Evolutionary conservation across 2,797 vertebrate species (phyloP).

Genomic region (Catharus ustulatus): DNA sequence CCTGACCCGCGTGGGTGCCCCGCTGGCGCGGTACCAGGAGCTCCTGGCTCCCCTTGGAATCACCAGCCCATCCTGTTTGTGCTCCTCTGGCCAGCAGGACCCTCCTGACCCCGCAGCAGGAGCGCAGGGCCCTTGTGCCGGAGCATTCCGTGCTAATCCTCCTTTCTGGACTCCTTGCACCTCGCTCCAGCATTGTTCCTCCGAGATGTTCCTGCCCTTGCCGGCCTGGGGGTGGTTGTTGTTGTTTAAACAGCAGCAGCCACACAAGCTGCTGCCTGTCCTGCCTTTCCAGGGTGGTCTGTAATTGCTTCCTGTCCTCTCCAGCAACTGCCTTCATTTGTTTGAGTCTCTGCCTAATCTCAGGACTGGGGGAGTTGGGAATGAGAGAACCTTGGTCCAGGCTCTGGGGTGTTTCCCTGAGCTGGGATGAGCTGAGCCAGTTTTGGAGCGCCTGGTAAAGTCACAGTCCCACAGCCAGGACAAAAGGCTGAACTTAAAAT

Average conservation of each 20-base stretch:
- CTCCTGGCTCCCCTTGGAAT: not conserved
- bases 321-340: constrained; percentile 69
- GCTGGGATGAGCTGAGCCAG: not conserved
- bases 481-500: not conserved
- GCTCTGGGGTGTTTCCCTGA: not conserved
- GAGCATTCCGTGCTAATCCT: not conserved
- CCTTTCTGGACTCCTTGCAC: not conserved
- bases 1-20: constrained; percentile 33
- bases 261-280: constrained; percentile 64
- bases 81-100: not conserved
- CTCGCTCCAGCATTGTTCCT: constrained; percentile 45
- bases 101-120: not conserved
- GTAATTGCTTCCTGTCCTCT: constrained; percentile 81
- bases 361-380: constrained; percentile 40
- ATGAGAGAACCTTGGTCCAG: constrained; percentile 16
- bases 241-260: constrained; percentile 67
- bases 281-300: constrained; percentile 74
- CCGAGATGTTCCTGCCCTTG: constrained; percentile 53
- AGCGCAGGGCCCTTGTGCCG: not conserved
- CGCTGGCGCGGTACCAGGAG: not conserved
- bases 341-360: constrained; percentile 71
- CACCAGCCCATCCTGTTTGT: constrained; percentile 55
- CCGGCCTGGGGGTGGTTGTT: constrained; percentile 53
- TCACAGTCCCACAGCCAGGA: not conserved
- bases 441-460: not conserved